Evolutionary conservation across 2,113 vertebrate species (phyloP).

Genomic region (Gymnobelideus leadbeateri): DNA sequence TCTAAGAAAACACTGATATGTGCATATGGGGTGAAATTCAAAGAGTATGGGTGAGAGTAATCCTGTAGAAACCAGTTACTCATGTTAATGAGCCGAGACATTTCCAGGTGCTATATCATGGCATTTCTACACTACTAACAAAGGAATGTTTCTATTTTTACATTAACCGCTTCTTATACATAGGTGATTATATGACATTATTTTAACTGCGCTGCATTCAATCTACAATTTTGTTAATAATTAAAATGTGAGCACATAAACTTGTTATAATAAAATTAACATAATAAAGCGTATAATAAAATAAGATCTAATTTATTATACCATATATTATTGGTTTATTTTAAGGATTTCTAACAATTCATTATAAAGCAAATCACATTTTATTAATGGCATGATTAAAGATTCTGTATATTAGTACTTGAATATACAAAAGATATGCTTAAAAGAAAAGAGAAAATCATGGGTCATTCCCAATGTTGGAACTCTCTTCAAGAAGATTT

Average conservation of each 20-base stretch:
- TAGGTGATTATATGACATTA: background rate
- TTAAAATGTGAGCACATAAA: constrained; percentile 2
- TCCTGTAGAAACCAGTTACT: background rate
- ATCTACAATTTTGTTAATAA: background rate
- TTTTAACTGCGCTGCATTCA: background rate
- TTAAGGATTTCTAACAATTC: background rate
- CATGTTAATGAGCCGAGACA: background rate
- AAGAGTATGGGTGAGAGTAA: background rate
- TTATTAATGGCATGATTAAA: background rate
- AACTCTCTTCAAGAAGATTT: background rate
- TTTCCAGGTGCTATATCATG: constrained; percentile 4
- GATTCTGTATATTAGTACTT: background rate
- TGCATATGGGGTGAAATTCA: background rate
- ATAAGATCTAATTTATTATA: background rate
- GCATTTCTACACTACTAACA: background rate
- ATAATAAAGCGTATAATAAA: background rate
- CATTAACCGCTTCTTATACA: background rate
- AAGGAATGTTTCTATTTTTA: background rate
- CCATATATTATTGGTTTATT: background rate
- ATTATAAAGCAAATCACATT: background rate
- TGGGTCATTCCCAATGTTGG: background rate
- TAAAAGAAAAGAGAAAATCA: background rate
- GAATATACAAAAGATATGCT: background rate
- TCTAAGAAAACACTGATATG: background rate
- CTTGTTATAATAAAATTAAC: background rate